A percentile compares a stretch with the other conserved stretches of the same genome.
Conservation (phyloP, 2,888 invertebrate genomes). For the Sycophila texana region DNA sequence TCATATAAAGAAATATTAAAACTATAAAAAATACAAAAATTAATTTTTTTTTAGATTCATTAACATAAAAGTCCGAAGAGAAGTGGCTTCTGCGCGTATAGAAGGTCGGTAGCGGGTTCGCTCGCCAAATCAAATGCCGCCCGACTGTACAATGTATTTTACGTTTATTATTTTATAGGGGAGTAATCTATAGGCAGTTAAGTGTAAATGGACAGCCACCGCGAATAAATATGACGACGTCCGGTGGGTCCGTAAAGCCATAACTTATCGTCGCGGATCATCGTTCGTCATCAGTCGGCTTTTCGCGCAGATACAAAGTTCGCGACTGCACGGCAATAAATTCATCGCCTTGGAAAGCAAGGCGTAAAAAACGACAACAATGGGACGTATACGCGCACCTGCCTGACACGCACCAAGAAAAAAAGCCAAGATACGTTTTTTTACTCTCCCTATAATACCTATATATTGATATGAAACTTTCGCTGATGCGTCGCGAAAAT, state of each 20-base stretch:
- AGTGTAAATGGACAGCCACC: slow-evolving; percentile 69
- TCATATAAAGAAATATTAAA: too few relatives aligned
- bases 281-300: slow-evolving; percentile 69
- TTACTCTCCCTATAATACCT: too few relatives aligned
- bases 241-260: slow-evolving; percentile 68
- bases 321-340: slow-evolving; percentile 67
- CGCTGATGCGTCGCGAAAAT: too few relatives aligned
- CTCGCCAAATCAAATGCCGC: slow-evolving; percentile 43
- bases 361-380: slow-evolving; percentile 66
- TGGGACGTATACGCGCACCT: slow-evolving; percentile 57
- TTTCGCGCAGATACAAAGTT: slow-evolving; percentile 66
- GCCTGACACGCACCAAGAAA: neutral
- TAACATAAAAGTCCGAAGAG: slow-evolving; percentile 21
- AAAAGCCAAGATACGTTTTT: neutral
- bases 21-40: neutral
- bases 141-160: slow-evolving; percentile 64
- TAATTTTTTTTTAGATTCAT: slow-evolving; percentile 19
- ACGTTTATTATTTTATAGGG: slow-evolving; percentile 73
- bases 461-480: too few relatives aligned
- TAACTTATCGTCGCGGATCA: slow-evolving; percentile 70
- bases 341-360: slow-evolving; percentile 66
- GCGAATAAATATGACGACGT: slow-evolving; percentile 66
- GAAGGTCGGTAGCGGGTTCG: neutral
- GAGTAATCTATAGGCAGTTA: slow-evolving; percentile 68
- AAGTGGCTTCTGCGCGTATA: slow-evolving; percentile 15